Evolutionary conservation across 2,888 invertebrate species (phyloP).

Genomic region (Tetragonisca angustula): DNA sequence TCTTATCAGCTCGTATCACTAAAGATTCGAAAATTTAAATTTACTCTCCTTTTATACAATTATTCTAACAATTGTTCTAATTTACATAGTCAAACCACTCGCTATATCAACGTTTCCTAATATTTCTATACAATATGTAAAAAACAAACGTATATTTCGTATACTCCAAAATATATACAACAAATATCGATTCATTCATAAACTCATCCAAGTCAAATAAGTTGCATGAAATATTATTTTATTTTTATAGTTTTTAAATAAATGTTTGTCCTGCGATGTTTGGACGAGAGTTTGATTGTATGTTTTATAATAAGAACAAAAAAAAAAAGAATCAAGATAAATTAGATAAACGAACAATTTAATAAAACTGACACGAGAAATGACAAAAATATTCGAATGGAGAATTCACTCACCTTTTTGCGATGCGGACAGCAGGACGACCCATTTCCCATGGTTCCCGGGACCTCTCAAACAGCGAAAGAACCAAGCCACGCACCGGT

Average conservation of each 20-base stretch:
- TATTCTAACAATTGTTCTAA: too few relatives aligned
- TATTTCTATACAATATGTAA: background rate
- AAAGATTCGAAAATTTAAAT: background rate
- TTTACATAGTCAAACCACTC: too few relatives aligned
- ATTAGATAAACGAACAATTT: background rate
- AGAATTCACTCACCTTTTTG: conserved; percentile 56
- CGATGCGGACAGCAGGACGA: conserved; percentile 66
- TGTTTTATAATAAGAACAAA: background rate
- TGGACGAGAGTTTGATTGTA: too few relatives aligned
- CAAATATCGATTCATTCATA: too few relatives aligned
- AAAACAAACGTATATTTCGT: background rate
- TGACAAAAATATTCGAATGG: too few relatives aligned
- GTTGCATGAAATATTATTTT: too few relatives aligned
- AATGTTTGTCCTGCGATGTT: too few relatives aligned
- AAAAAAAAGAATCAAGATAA: background rate
- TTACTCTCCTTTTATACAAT: background rate
- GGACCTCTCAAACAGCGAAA: conserved; percentile 20
- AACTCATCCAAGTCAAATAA: too few relatives aligned
- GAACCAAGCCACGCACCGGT: background rate
- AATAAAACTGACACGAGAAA: background rate
- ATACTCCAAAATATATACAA: rapidly evolving
- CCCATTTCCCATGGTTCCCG: conserved; percentile 62
- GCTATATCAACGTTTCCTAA: background rate
- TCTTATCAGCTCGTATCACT: conserved; percentile 29
- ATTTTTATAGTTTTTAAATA: too few relatives aligned